phyloP scores from a whole-genome alignment of 2,113 vertebrate genomes.

The Pampusana beccarii region DNA sequence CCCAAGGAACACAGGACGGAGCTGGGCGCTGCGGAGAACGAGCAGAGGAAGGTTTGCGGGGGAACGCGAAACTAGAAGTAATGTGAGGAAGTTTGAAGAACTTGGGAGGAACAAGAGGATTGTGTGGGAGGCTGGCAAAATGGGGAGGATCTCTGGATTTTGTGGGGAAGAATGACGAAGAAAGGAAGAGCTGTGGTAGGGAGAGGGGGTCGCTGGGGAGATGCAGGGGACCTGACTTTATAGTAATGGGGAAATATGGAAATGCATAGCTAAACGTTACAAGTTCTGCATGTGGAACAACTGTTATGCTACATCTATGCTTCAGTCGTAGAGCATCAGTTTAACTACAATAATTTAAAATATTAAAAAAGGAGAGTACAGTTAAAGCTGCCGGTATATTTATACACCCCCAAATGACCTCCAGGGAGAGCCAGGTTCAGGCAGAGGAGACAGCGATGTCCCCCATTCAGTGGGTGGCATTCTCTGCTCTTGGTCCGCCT shows the following conservation, averaged over 20 bases:
- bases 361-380: not conserved
- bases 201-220: not conserved
- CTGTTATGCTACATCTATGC: fast-evolving
- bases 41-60: not conserved
- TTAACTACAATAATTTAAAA: not conserved
- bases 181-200: slow-evolving; percentile 18
- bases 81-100: slow-evolving; percentile 18
- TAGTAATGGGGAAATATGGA: not conserved
- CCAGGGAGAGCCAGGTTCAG: not conserved
- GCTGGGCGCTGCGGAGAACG: not conserved
- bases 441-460: not conserved
- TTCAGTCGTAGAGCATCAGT: not conserved
- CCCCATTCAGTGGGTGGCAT: not conserved
- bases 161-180: not conserved
- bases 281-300: not conserved
- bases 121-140: slow-evolving; percentile 30
- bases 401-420: not conserved
- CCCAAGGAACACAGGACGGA: not conserved
- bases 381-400: not conserved
- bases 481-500: not conserved
- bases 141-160: slow-evolving; percentile 25
- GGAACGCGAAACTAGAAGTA: not conserved
- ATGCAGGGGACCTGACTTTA: not conserved
- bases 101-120: not conserved
- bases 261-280: not conserved